These are phyloP conservation scores for Mactra quadrangularis DNA, from an alignment of 1,140 invertebrate species.

Conservation along the genomic window DNA sequence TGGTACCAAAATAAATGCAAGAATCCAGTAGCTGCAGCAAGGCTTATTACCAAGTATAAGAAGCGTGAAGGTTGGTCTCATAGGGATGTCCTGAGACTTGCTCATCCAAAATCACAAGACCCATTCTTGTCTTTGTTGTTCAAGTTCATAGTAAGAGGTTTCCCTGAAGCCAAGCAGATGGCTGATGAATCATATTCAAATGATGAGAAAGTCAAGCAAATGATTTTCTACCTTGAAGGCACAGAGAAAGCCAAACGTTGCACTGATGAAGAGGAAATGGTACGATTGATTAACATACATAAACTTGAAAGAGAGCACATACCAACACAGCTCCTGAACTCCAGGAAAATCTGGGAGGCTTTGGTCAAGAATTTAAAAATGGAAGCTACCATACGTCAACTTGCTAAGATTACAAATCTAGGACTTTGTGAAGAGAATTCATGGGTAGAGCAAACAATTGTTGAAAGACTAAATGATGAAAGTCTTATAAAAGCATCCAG, in stretches of 20 bases:
- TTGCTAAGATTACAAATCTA: conserved; percentile 88
- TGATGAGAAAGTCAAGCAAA: conserved; percentile 75
- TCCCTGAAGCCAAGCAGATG: conserved; percentile 83
- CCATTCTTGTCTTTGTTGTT: conserved; percentile 66
- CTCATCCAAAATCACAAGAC: conserved; percentile 85
- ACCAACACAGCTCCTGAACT: conserved; percentile 87
- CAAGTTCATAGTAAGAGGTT: conserved; percentile 74
- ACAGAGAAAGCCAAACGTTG: conserved; percentile 87
- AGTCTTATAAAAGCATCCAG: conserved; percentile 83
- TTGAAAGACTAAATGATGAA: conserved; percentile 70
- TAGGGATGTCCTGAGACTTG: conserved; percentile 88
- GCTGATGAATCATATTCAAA: conserved; percentile 65
- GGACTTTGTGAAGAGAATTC: conserved; percentile 84
- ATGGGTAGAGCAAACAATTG: conserved; percentile 63
- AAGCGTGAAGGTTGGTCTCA: conserved; percentile 88
- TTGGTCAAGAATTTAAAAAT: conserved; percentile 87
- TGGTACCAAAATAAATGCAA: conserved; percentile 85
- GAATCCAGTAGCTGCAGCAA: conserved; percentile 86
- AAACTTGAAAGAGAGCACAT: conserved; percentile 88
- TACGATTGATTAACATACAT: conserved; percentile 84
- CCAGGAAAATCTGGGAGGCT: conserved; percentile 87
- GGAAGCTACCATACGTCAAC: conserved; percentile 85
- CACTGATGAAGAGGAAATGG: conserved; percentile 85
- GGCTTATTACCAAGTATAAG: conserved; percentile 87
- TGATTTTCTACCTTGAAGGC: conserved; percentile 86